phyloP scores from a whole-genome alignment of 2,797 vertebrate species.

The Semaprochilodus insignis region DNA sequence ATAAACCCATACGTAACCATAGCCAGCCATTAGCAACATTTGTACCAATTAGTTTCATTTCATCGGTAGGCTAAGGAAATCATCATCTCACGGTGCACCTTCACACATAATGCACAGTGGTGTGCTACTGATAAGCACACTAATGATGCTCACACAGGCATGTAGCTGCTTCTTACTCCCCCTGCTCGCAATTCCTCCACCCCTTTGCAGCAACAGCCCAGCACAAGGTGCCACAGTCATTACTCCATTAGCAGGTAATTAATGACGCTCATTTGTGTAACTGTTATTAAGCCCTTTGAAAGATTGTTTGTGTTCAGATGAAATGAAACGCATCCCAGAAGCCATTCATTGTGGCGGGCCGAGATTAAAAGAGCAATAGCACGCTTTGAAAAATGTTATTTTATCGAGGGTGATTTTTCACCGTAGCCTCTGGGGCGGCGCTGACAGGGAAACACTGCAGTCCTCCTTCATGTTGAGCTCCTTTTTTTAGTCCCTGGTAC shows the following conservation, averaged over 20 bases:
- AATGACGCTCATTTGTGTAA: constrained; percentile 91
- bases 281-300: constrained; percentile 89
- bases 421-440: constrained; percentile 84
- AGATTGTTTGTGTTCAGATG: constrained; percentile 88
- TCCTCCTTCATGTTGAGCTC: constrained; percentile 94
- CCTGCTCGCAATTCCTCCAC: constrained; percentile 58
- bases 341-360: constrained; percentile 90
- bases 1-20: background rate
- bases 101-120: constrained; percentile 27
- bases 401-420: constrained; percentile 97
- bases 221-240: constrained; percentile 85
- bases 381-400: constrained; percentile 98
- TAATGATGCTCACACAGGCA: constrained; percentile 76
- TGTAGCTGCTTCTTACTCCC: constrained; percentile 60
- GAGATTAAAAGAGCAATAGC: constrained; percentile 95
- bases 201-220: constrained; percentile 73
- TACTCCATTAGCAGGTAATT: constrained; percentile 93
- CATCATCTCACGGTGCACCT: background rate
- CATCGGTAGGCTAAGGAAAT: background rate
- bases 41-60: background rate
- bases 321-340: constrained; percentile 90
- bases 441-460: constrained; percentile 93
- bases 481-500: constrained; percentile 88
- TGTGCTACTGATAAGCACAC: constrained; percentile 61
- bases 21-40: background rate